Conservation (phyloP, 2,797 vertebrate genomes). For the Sebastes melanostomus region DNA sequence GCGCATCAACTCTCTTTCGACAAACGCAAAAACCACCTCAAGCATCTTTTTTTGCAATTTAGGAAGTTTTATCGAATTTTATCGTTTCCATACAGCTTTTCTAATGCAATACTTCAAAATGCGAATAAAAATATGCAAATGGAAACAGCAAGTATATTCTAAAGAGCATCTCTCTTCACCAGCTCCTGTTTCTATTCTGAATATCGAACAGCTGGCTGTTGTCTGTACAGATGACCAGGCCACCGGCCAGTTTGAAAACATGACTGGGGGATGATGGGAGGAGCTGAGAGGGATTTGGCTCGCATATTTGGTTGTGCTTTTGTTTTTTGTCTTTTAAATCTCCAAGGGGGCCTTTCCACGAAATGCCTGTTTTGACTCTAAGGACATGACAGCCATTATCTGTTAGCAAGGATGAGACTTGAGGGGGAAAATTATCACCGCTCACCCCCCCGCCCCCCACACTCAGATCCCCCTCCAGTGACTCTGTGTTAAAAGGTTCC, state of each 20-base stretch:
- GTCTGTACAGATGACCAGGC: neutral
- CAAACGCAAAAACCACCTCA: too few relatives aligned
- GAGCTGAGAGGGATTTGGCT: neutral
- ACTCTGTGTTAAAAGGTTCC: constrained; percentile 52
- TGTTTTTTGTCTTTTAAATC: neutral
- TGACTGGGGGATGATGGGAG: neutral
- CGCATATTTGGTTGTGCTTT: neutral
- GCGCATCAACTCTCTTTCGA: too few relatives aligned
- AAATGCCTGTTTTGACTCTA: constrained; percentile 32
- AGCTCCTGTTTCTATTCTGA: neutral
- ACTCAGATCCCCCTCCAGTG: neutral
- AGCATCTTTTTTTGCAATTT: too few relatives aligned
- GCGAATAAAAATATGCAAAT: too few relatives aligned
- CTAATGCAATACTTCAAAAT: too few relatives aligned
- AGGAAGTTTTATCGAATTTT: too few relatives aligned
- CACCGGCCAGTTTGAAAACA: neutral
- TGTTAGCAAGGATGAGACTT: constrained; percentile 29
- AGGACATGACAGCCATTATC: constrained; percentile 52
- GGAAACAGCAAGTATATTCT: too few relatives aligned
- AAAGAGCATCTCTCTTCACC: neutral
- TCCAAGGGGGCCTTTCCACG: neutral
- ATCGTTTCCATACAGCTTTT: too few relatives aligned
- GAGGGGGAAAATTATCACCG: constrained; percentile 17
- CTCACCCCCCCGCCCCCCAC: neutral
- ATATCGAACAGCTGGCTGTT: neutral